Base-by-base conservation (phyloP, 1,140 invertebrate genomes). In the Heliconius melpomene region DNA sequence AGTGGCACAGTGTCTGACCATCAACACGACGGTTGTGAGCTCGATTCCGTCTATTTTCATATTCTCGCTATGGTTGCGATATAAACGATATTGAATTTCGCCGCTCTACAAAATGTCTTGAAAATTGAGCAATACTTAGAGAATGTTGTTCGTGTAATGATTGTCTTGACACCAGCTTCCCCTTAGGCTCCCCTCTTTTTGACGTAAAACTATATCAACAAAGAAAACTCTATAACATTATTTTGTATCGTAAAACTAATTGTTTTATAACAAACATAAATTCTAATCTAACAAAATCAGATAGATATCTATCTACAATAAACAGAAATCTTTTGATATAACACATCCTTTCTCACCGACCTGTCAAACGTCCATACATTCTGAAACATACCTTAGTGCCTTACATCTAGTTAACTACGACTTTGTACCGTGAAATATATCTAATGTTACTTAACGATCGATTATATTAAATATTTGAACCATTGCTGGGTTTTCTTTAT, bases 321-420 rank as follows among this genome's bases (percentile, higher is more conserved):
- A 75, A 75, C 83, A 81, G 84, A 83, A 84, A 83, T 77, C 80
- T 82, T 86, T 84, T 79, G 73, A 82, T 77, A 75, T n/a, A 79
- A 79, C 79, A 78, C 80, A 78, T 79, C 74, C 75, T 82, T 81
- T 82, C 78, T 81, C 83, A 79, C 75, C 76, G 54, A 72, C 66
- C 84, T 85, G 84, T 87, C 86, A 85, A 74, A 86, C 75, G 75
- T 71, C 86, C 77, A 81, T 87, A 86, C 84, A 84, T 86, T 82
- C 78, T 82, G 72, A 78, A 74, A 84, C 72, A 78, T 73, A 50
- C 29, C 70, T 82, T 78, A 78, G 84, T 80, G 79, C 83, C 84
- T 86, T 78, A 79, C 79, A 76, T 79, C 83, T 87, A 87, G 86
- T 86, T 86, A 87, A 83, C 84, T 79, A 80, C 71, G 72, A 72